Conservation (phyloP, 2,797 vertebrate species). For the Heteromormyrus szaboi region DNA sequence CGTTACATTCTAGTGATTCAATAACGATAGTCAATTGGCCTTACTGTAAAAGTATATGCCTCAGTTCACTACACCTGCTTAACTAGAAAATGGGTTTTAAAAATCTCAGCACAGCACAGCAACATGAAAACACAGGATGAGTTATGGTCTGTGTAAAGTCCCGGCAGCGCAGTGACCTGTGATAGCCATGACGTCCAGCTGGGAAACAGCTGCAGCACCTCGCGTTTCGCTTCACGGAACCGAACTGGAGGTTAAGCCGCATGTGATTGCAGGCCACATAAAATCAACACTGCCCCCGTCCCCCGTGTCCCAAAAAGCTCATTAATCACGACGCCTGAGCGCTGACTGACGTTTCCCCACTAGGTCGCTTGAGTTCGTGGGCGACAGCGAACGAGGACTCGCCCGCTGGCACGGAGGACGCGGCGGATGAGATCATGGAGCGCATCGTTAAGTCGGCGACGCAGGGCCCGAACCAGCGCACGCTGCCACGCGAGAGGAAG, state of each 20-base stretch:
- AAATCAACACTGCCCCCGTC: background rate
- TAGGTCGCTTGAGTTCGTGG: slow-evolving; percentile 76
- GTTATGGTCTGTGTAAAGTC: background rate
- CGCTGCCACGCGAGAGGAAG: slow-evolving; percentile 85
- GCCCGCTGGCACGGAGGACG: slow-evolving; percentile 75
- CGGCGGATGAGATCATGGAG: slow-evolving; percentile 97
- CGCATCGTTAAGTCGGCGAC: slow-evolving; percentile 94
- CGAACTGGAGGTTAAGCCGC: background rate
- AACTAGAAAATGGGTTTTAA: background rate
- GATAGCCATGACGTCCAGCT: background rate
- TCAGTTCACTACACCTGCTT: background rate
- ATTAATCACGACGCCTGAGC: background rate
- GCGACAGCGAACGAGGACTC: slow-evolving; percentile 72
- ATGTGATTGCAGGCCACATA: background rate
- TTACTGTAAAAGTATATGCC: background rate
- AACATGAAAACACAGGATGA: too few species aligned
- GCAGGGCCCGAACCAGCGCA: slow-evolving; percentile 84
- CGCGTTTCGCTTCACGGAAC: background rate
- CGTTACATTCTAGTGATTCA: background rate
- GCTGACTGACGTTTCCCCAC: slow-evolving; percentile 43
- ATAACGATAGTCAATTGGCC: background rate
- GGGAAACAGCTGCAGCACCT: background rate
- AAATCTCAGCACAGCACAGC: background rate
- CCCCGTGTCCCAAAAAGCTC: background rate
- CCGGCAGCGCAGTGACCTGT: background rate